These are phyloP conservation scores for Stramonita haemastoma DNA, from an alignment of 2,888 invertebrate species.

Conservation along the genomic window DNA sequence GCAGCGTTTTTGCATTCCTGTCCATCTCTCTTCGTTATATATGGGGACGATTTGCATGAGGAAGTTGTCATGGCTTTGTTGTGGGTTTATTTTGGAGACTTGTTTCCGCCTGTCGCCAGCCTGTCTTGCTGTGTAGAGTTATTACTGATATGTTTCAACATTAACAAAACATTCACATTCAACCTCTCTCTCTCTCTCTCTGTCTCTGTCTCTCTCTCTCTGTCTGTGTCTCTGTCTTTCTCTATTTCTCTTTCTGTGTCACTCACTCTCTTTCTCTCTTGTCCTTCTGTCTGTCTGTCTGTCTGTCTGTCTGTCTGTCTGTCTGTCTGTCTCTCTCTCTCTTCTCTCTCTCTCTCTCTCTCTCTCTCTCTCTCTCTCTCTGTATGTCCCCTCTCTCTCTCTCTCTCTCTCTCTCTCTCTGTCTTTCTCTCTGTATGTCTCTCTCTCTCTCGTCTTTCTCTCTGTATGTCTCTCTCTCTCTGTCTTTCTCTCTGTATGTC, in stretches of 20 bases:
- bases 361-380: background rate
- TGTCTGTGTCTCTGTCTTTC: background rate
- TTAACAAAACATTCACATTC: background rate
- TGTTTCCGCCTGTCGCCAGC: slow-evolving; percentile 1
- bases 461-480: background rate
- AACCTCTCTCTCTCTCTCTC: background rate
- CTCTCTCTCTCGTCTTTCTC: too few relatives aligned
- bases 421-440: too few relatives aligned
- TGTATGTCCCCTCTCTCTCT: too few relatives aligned
- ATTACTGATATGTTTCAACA: background rate
- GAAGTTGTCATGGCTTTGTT: slow-evolving; percentile 23
- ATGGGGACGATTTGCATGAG: slow-evolving; percentile 22
- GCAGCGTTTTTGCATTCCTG: background rate
- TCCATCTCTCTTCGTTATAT: slow-evolving; percentile 4
- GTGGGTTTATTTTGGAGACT: slow-evolving; percentile 8
- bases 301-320: too few relatives aligned
- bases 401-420: too few relatives aligned
- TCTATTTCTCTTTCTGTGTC: background rate
- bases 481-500: background rate
- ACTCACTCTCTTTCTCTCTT: background rate
- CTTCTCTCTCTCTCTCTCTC: background rate
- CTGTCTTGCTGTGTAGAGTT: background rate
- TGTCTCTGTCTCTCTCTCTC: background rate
- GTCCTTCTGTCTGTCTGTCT: background rate
- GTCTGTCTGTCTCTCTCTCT: background rate